These are phyloP conservation scores for Lapara coniferarum DNA, from an alignment of 2,888 invertebrate species.

Conservation along the genomic window DNA sequence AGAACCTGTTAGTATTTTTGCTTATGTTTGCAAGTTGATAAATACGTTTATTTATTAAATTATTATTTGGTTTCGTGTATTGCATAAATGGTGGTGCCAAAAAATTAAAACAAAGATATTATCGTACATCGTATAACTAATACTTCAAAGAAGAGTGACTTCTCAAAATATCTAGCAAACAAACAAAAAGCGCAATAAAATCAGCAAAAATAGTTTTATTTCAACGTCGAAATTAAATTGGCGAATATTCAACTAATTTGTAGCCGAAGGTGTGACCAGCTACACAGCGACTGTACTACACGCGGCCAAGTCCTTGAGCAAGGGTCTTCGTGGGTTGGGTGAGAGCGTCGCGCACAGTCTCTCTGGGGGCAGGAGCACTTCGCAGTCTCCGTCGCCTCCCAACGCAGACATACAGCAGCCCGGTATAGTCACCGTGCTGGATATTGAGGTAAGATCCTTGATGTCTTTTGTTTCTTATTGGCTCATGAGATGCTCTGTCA, in stretches of 20 bases:
- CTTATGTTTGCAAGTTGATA: neutral
- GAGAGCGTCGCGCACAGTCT: conserved; percentile 96
- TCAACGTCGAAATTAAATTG: neutral
- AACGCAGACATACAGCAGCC: conserved; percentile 88
- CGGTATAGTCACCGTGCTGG: conserved; percentile 94
- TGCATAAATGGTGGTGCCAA: neutral
- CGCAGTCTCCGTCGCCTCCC: conserved; percentile 77
- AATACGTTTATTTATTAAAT: neutral
- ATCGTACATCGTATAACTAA: too few species aligned
- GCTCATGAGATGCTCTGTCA: too few species aligned
- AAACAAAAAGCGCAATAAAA: too few species aligned
- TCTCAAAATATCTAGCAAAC: too few species aligned
- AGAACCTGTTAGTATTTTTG: too few species aligned
- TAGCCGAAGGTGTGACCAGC: conserved; percentile 91
- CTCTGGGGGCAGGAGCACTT: conserved; percentile 86
- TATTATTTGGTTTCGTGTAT: neutral
- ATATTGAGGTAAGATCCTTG: conserved; percentile 85
- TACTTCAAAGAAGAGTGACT: too few species aligned
- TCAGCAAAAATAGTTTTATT: too few species aligned
- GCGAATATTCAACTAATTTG: conserved; percentile 1
- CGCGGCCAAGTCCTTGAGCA: conserved; percentile 96
- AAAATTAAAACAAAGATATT: neutral
- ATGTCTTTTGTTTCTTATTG: neutral
- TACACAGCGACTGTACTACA: conserved; percentile 97
- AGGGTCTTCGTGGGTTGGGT: conserved; percentile 94